A percentile compares a stretch with the other conserved stretches of the same genome.
These are phyloP conservation scores for Sphaeridia pumilis DNA, from an alignment of 2,888 invertebrate species.

Conservation along the genomic window DNA sequence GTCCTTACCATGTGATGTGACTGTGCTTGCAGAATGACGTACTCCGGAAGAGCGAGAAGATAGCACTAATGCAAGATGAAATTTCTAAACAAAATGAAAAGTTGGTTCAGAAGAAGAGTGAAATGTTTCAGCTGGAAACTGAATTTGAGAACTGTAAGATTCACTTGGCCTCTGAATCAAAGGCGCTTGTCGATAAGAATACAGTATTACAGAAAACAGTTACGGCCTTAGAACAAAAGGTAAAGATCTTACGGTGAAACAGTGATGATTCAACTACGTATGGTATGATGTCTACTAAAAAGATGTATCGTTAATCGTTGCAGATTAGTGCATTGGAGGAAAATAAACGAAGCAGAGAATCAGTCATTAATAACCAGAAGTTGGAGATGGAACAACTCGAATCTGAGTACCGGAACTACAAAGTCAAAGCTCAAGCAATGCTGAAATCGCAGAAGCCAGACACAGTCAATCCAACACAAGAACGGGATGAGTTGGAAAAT, in stretches of 20 bases:
- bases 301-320: not conserved
- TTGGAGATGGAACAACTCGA: slow-evolving; percentile 34
- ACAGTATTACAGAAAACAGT: slow-evolving; percentile 22
- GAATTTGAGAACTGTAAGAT: slow-evolving; percentile 30
- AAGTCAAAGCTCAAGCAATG: slow-evolving; percentile 34
- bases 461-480: slow-evolving; percentile 1
- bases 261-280: not conserved
- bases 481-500: slow-evolving; percentile 33
- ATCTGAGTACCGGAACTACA: slow-evolving; percentile 30
- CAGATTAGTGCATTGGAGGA: slow-evolving; percentile 33
- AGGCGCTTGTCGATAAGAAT: slow-evolving; percentile 27
- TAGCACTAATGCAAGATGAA: slow-evolving; percentile 32
- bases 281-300: not conserved
- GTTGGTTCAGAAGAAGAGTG: slow-evolving; percentile 27
- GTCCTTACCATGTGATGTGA: not conserved
- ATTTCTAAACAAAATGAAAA: slow-evolving; percentile 29
- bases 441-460: slow-evolving; percentile 31
- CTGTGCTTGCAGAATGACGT: slow-evolving; percentile 24
- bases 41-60: slow-evolving; percentile 30
- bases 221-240: slow-evolving; percentile 29
- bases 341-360: slow-evolving; percentile 31
- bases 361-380: slow-evolving; percentile 32
- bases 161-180: slow-evolving; percentile 28
- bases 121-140: slow-evolving; percentile 23
- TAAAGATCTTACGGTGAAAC: slow-evolving; percentile 11